Conservation (phyloP, 2,113 vertebrate genomes). For the Psettodes erumei region DNA sequence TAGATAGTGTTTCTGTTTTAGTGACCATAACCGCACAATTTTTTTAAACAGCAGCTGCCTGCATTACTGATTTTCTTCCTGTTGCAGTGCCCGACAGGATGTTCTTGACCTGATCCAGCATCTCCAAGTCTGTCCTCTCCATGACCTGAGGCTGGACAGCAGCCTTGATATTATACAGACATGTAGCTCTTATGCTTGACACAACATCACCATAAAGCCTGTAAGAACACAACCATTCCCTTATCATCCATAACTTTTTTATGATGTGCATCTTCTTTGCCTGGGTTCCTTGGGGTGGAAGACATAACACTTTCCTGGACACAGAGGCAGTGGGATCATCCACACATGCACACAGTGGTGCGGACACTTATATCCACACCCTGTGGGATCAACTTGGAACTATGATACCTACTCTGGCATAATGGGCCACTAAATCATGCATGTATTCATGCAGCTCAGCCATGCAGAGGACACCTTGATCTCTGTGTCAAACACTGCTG, state of each 20-base stretch:
- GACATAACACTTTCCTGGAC: constrained; percentile 33
- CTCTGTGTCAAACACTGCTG: constrained; percentile 43
- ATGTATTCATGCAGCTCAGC: constrained; percentile 66
- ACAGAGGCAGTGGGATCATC: constrained; percentile 1
- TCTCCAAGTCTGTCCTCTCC: neutral
- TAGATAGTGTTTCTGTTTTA: too few relatives aligned
- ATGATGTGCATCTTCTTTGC: constrained; percentile 33
- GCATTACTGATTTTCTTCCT: neutral
- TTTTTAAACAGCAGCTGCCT: too few relatives aligned
- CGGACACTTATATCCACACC: constrained; percentile 9
- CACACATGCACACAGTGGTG: constrained; percentile 19
- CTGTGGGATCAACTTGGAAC: constrained; percentile 22
- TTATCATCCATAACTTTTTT: constrained; percentile 56
- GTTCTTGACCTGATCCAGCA: neutral
- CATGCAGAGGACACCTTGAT: constrained; percentile 55
- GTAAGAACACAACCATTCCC: constrained; percentile 33
- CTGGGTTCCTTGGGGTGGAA: constrained; percentile 16
- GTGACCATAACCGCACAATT: too few relatives aligned
- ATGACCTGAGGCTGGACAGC: constrained; percentile 30
- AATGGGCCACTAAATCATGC: constrained; percentile 61
- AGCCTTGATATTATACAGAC: constrained; percentile 28
- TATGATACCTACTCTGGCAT: constrained; percentile 52
- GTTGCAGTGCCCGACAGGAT: neutral
- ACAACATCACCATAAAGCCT: constrained; percentile 29
- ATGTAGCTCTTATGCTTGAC: constrained; percentile 26